Percentiles rank a stretch among this genome's conserved stretches.
Conservation (phyloP, 2,113 vertebrate genomes). For the Silurus glanis region DNA sequence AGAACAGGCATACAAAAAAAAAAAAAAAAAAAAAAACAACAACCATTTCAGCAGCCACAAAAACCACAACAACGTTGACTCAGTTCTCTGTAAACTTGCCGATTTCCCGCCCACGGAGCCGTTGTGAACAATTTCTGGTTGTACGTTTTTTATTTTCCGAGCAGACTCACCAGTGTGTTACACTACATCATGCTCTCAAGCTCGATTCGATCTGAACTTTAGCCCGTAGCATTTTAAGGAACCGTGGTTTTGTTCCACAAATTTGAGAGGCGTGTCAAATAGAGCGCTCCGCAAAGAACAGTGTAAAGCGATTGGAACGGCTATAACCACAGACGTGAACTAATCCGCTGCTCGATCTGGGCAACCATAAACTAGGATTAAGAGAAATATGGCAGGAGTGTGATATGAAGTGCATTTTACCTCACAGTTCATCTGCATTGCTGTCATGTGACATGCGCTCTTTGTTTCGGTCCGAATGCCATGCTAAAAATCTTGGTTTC, state of each 20-base stretch:
- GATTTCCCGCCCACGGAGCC: not conserved
- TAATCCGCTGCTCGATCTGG: conserved; percentile 32
- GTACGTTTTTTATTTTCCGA: not conserved
- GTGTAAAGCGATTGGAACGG: conserved; percentile 40
- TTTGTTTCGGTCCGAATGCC: not conserved
- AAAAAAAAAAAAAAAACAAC: not conserved
- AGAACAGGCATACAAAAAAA: not conserved
- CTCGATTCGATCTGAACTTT: conserved; percentile 21
- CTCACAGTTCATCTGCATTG: not conserved
- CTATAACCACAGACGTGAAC: conserved; percentile 43
- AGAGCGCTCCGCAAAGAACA: not conserved
- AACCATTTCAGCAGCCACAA: not conserved
- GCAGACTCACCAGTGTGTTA: conserved; percentile 4
- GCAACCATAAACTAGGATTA: not conserved
- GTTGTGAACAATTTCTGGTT: not conserved
- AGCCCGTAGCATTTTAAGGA: conserved; percentile 4
- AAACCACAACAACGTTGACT: not conserved
- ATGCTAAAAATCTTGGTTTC: not conserved
- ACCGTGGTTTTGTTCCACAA: not conserved
- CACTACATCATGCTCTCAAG: conserved; percentile 18
- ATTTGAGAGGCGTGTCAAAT: not conserved
- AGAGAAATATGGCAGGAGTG: not conserved
- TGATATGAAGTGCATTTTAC: not conserved
- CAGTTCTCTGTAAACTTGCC: not conserved
- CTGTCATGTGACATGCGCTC: not conserved